Base-by-base conservation (phyloP, 2,888 invertebrate genomes). In the Cryptosula pallasiana region DNA sequence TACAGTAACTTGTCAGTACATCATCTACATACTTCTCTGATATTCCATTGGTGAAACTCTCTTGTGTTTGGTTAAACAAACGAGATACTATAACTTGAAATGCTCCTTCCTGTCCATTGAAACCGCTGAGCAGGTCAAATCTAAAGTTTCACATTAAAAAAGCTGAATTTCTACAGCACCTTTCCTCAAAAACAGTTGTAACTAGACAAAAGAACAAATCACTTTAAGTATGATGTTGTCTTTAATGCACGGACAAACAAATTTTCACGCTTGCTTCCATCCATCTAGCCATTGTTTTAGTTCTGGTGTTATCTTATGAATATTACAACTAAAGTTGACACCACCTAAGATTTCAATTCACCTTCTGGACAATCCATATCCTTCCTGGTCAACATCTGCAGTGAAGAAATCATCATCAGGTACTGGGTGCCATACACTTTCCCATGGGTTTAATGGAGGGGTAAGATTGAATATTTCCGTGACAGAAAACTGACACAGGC, bases 81-180 rank as follows among this genome's bases (percentile, higher is more conserved):
- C 13, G 16, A 63, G 63, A 32, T 25, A 27, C 63, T 32, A 63
- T 27, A 27, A 34, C 29, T 3, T 3, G 2, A 9, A 5, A 3
- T 29, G 63, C 63, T 13, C 63, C 63, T 13, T 63, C 63, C 9
- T 63, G 25, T 34, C 32, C 32, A 32, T 63, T 63, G 32, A 63
- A 27, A n/a, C 63, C 63, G 32, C 25, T n/a, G 2, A 63, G 63
- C 63, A 63, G 13, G 27, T 63, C 63, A 63, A 63, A 63, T 32
- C 63, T 63, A 32, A 5, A n/a, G n/a, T n/a, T n/a, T 3, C 16
- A 55, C 13, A 9, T 23, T n/a, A 57, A 23, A 57, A 45, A 13
- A 20, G 20, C 45, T 45, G 45, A 45, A 5, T 45, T 13, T 45
- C 20, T 13, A 45, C 45, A 5, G 20, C 20, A 13, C 45, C 45